Base-by-base conservation (phyloP, 2,888 invertebrate species). In the Bombylius major region DNA sequence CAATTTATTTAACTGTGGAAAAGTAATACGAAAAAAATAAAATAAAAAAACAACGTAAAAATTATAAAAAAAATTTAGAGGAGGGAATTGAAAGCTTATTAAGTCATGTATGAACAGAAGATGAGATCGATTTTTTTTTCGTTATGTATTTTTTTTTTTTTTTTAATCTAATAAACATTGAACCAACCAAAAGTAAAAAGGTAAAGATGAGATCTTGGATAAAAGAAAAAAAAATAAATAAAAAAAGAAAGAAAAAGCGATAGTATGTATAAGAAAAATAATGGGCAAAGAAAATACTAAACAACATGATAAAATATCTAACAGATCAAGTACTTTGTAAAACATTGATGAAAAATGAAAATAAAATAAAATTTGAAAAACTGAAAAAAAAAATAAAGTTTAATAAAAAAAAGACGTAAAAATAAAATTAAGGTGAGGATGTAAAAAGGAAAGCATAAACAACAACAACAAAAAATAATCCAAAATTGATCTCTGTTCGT, bases 391-490 rank as follows among this genome's bases (percentile, higher is more conserved):
- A 8, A 36, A 3, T 36, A 4, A 42, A 5, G 5, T 42, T 42
- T 42, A 42, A 42, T 5, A 5, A 42, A 11, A 23, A 23, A 23
- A 23, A 23, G 23, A 23, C 23, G 23, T 23, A 2, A 42, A 11
- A 59, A 59, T 59, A 53, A 59, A 59, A 59, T 57, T 57, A 59
- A 59, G 59, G 57, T 59, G 51, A 55, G 50, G 36, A 44, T 39
- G 47, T 52, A 53, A 47, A 42, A 11, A 23, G 23, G 23, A 23
- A 23, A 23, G 23, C 23, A 23, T 1, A 23, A 23, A n/a, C n/a
- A n/a, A n/a, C n/a, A 42, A 11, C 1, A 8, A 7, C 1, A 7
- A 36, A 36, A 3, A 36, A 36, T 32, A 42, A 47, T 51, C 47
- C 48, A 12, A 54, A 53, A 59, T 59, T 59, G 59, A 59, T 59